Base-by-base conservation (phyloP, 64 coral and sea anemone species). In the Hydrozoanthus tunicans region DNA sequence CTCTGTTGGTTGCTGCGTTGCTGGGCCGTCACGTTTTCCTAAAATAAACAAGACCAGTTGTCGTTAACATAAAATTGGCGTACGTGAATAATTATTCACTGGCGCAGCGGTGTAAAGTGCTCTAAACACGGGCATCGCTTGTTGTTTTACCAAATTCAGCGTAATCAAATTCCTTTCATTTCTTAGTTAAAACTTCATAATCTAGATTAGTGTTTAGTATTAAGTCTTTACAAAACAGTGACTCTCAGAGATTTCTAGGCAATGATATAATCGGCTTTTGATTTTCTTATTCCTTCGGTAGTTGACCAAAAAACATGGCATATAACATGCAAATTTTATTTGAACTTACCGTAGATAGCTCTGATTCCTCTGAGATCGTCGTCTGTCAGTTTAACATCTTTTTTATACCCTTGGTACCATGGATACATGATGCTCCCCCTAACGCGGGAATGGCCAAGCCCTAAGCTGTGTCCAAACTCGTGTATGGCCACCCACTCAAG, bases 401-500 rank as follows among this genome's bases (percentile, higher is more conserved):
- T 14, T 55, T 83, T 77, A 71, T 83, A 94, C 0, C 89, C 89
- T 12, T 20, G 73, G 66, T 94, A 94, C 88, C 88, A 91, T 20
- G 88, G 93, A 53, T 78, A 94, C 93, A 94, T 94, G 11, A 94
- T 90, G 8, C 79, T 82, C 11, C 83, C 80, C 58, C 12, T 17
- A 5, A 64, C 69, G 15, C 73, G 81, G 3, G 93, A 91, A 56
- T 94, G 93, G 15, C 80, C 80, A 11, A 82, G 61, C 11, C 80
- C 80, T 63, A 82, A 82, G 27, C 80, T 82, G 25, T 82, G 93
- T 43, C 93, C 93, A 77, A 94, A 90, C 80, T 94, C 93, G 53
- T 94, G 93, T 66, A 91, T 64, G 25, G 93, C 93, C 17, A 90
- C 88, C 93, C 93, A 94, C 72, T 91, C 88, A 63, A 94, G 77